Evolutionary conservation across 2,113 vertebrate species (phyloP).

Genomic region (Gallinago media): DNA sequence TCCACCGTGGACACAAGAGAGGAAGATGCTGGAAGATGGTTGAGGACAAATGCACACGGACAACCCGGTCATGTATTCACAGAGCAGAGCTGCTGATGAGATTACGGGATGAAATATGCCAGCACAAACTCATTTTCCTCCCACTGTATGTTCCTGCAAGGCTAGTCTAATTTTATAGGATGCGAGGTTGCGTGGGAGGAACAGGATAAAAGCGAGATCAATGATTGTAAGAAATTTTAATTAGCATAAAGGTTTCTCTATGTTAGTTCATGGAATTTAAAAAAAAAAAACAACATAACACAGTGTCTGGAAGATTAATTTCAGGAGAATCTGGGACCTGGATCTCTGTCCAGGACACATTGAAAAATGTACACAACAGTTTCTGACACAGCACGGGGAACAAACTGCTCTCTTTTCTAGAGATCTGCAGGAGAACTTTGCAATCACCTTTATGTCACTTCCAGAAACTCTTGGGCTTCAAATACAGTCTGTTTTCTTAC

Average conservation of each 20-base stretch:
- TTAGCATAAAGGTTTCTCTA: not conserved
- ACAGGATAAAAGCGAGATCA: not conserved
- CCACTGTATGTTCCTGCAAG: not conserved
- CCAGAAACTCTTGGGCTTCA: not conserved
- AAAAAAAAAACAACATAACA: not conserved
- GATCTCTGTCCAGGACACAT: not conserved
- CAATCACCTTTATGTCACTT: not conserved
- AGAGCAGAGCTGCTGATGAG: not conserved
- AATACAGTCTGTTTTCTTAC: not conserved
- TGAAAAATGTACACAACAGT: accelerated
- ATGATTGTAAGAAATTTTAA: not conserved
- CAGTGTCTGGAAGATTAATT: not conserved
- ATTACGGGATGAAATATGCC: not conserved
- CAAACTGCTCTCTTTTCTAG: not conserved
- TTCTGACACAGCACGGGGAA: not conserved
- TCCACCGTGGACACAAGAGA: not conserved
- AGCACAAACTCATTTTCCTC: not conserved
- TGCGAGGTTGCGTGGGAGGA: not conserved
- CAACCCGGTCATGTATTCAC: not conserved
- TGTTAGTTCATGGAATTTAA: not conserved
- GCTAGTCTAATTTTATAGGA: conserved; percentile 7
- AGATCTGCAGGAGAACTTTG: not conserved
- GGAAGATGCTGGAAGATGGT: not conserved
- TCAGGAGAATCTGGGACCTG: not conserved
- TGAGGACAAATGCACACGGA: accelerated